Conservation (phyloP, 2,797 vertebrate genomes). For the Allobates femoralis region DNA sequence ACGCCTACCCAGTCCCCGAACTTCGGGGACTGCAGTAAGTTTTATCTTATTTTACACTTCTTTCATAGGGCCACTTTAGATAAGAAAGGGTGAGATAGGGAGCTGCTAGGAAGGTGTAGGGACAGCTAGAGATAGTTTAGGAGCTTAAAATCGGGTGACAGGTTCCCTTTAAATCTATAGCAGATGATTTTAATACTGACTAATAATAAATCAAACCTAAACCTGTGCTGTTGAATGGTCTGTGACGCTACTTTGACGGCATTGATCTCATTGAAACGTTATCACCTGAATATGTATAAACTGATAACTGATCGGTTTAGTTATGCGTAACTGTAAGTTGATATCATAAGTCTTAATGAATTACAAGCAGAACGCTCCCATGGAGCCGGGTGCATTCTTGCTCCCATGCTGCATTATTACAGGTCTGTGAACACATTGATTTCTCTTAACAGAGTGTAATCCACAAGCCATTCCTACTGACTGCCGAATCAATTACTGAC, state of each 20-base stretch:
- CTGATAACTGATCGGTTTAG: neutral
- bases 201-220: neutral
- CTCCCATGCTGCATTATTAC: neutral
- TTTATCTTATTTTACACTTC: too few species aligned
- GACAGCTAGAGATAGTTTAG: too few species aligned
- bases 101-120: too few species aligned
- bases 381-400: neutral
- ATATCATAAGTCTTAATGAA: neutral
- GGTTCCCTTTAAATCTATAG: neutral
- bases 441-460: conserved; percentile 38
- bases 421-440: conserved; percentile 16
- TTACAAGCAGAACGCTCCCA: neutral
- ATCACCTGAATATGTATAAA: neutral
- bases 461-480: conserved; percentile 3
- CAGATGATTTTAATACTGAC: neutral
- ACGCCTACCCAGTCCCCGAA: too few species aligned
- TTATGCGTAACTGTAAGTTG: neutral
- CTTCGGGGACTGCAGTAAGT: too few species aligned
- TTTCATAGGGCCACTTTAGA: too few species aligned
- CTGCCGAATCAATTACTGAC: conserved; percentile 47
- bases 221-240: neutral
- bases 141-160: too few species aligned
- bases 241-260: neutral
- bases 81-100: too few species aligned
- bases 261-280: neutral